These are phyloP conservation scores for Aplysia californica DNA, from an alignment of 1,140 invertebrate genomes.

Conservation along the genomic window DNA sequence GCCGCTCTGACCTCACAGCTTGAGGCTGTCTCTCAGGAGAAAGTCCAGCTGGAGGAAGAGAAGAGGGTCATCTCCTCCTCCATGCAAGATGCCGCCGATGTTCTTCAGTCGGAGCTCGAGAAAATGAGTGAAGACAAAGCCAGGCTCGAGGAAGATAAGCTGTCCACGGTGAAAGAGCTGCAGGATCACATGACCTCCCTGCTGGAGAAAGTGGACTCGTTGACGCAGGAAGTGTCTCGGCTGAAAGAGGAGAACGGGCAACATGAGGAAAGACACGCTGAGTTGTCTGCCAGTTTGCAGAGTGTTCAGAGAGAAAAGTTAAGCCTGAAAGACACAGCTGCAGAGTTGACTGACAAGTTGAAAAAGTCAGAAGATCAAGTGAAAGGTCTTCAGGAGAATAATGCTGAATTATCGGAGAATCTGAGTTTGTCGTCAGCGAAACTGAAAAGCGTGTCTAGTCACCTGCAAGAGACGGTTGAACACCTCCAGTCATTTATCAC, in stretches of 20 bases:
- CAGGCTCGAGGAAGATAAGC: background rate
- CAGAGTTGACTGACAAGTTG: background rate
- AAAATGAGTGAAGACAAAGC: conserved; percentile 1
- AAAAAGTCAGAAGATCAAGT: background rate
- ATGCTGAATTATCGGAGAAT: conserved; percentile 2
- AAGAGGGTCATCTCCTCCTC: background rate
- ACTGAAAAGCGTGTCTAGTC: conserved; percentile 10
- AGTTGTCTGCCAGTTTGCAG: background rate
- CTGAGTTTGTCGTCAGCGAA: conserved; percentile 10
- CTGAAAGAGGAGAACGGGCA: background rate
- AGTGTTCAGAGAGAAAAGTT: background rate
- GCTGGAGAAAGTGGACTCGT: background rate
- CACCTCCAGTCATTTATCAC: conserved; percentile 18
- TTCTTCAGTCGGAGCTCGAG: conserved; percentile 1
- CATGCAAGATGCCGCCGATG: conserved; percentile 9
- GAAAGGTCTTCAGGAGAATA: background rate
- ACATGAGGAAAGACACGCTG: background rate
- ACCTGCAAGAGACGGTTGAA: conserved; percentile 22
- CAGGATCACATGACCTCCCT: background rate
- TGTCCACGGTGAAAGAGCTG: background rate
- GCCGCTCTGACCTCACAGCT: background rate
- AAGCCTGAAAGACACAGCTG: conserved; percentile 9
- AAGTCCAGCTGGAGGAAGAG: background rate
- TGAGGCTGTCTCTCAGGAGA: background rate
- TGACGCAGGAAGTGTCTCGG: background rate